A percentile compares a stretch with the other conserved stretches of the same genome.
These are phyloP conservation scores for Deilephila porcellus DNA, from an alignment of 2,888 invertebrate genomes.

Conservation along the genomic window DNA sequence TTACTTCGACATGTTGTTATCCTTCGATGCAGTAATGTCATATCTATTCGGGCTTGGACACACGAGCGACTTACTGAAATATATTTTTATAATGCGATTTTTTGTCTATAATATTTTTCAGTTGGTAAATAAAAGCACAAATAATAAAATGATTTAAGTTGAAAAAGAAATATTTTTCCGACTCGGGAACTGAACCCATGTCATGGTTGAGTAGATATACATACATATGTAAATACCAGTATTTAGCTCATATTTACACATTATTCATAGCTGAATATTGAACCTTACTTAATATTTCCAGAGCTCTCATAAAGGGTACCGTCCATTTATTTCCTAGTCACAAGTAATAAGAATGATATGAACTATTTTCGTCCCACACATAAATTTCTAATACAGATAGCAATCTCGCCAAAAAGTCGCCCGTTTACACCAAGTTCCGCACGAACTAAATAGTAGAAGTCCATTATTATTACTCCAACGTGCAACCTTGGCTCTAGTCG, in stretches of 20 bases:
- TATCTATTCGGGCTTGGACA: not conserved
- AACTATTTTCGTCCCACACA: not conserved
- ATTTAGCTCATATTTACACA: too few species aligned
- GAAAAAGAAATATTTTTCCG: too few species aligned
- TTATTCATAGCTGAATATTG: too few species aligned
- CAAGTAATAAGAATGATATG: too few species aligned
- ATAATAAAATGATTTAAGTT: too few species aligned
- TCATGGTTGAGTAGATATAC: too few species aligned
- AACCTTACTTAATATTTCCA: too few species aligned
- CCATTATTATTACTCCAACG: not conserved
- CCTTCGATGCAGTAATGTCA: conserved; percentile 23
- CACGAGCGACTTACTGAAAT: not conserved
- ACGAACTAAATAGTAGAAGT: conserved; percentile 18
- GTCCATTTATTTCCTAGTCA: too few species aligned
- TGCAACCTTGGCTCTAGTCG: conserved; percentile 19
- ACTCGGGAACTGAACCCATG: too few species aligned
- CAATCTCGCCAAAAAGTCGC: conserved; percentile 1
- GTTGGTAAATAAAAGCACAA: too few species aligned
- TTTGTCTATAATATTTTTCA: not conserved
- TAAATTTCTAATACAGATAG: not conserved
- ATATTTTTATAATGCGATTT: not conserved
- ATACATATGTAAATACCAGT: too few species aligned
- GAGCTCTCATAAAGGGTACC: too few species aligned
- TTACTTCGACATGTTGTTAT: conserved; percentile 18
- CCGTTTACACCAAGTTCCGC: not conserved